phyloP scores from a whole-genome alignment of 2,888 invertebrate species.

The Oeneis ivallda region DNA sequence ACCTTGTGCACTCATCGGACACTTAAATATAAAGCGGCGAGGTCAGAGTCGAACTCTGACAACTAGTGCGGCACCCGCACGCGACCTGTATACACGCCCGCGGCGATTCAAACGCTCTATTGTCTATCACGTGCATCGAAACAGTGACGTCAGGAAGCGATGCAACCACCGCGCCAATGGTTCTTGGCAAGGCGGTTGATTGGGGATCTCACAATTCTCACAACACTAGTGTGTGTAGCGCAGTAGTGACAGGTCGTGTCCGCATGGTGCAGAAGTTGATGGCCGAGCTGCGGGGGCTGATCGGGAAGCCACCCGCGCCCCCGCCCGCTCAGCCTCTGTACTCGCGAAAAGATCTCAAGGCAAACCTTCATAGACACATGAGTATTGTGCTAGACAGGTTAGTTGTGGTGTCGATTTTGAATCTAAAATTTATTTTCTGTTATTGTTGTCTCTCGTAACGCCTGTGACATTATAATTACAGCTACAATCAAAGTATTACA shows the following conservation, averaged over 20 bases:
- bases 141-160: conserved; percentile 67
- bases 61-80: conserved; percentile 72
- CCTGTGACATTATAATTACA: neutral
- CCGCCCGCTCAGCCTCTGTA: conserved; percentile 65
- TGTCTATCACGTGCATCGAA: conserved; percentile 66
- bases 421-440: neutral
- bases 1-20: conserved; percentile 74
- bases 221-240: conserved; percentile 65
- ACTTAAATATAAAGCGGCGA: conserved; percentile 78
- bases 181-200: conserved; percentile 73
- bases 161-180: conserved; percentile 74
- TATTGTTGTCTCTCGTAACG: neutral
- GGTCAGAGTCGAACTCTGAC: conserved; percentile 64
- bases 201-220: conserved; percentile 49
- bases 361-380: conserved; percentile 79
- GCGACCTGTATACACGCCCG: conserved; percentile 73
- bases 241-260: conserved; percentile 69
- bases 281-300: conserved; percentile 79
- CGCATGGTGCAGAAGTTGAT: conserved; percentile 79
- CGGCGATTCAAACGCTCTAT: conserved; percentile 66
- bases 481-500: neutral
- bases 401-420: conserved; percentile 41
- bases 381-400: conserved; percentile 80
- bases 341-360: conserved; percentile 74
- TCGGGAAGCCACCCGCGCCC: conserved; percentile 65